phyloP scores from a whole-genome alignment of 2,888 invertebrate genomes.

The Clivina fossor region DNA sequence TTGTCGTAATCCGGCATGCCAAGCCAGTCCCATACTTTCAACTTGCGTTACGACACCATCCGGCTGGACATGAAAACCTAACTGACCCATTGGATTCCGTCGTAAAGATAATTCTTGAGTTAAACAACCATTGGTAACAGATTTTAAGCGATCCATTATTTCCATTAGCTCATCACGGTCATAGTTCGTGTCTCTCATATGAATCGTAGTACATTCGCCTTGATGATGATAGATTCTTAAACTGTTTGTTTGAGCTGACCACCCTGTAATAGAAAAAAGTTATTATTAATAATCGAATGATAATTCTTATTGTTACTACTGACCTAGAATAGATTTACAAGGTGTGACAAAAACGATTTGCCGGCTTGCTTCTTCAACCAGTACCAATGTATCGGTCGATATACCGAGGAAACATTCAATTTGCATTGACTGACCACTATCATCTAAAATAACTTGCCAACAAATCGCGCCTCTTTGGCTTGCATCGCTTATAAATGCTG shows the following conservation, averaged over 20 bases:
- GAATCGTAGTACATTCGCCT: slow-evolving; percentile 86
- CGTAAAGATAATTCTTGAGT: slow-evolving; percentile 79
- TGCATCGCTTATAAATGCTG: slow-evolving; percentile 72
- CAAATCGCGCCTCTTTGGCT: slow-evolving; percentile 76
- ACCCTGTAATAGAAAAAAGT: too few relatives aligned
- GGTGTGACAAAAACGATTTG: slow-evolving; percentile 87
- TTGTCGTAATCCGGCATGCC: slow-evolving; percentile 83
- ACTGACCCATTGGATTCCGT: slow-evolving; percentile 79
- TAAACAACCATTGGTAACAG: slow-evolving; percentile 76
- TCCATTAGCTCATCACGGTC: slow-evolving; percentile 72
- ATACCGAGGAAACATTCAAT: slow-evolving; percentile 83
- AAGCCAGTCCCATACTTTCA: slow-evolving; percentile 71
- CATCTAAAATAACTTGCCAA: slow-evolving; percentile 77
- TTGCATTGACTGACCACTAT: slow-evolving; percentile 64
- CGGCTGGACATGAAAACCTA: slow-evolving; percentile 88
- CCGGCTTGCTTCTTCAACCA: slow-evolving; percentile 80
- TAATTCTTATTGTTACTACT: too few relatives aligned
- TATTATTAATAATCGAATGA: too few relatives aligned
- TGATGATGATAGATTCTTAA: slow-evolving; percentile 87
- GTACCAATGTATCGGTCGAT: slow-evolving; percentile 82
- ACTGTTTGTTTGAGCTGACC: slow-evolving; percentile 61
- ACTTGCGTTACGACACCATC: slow-evolving; percentile 94
- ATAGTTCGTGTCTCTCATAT: slow-evolving; percentile 68
- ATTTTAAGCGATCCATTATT: slow-evolving; percentile 76
- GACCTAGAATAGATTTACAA: slow-evolving; percentile 76